These are phyloP conservation scores for Cylas formicarius DNA, from an alignment of 1,140 invertebrate genomes.

Conservation along the genomic window DNA sequence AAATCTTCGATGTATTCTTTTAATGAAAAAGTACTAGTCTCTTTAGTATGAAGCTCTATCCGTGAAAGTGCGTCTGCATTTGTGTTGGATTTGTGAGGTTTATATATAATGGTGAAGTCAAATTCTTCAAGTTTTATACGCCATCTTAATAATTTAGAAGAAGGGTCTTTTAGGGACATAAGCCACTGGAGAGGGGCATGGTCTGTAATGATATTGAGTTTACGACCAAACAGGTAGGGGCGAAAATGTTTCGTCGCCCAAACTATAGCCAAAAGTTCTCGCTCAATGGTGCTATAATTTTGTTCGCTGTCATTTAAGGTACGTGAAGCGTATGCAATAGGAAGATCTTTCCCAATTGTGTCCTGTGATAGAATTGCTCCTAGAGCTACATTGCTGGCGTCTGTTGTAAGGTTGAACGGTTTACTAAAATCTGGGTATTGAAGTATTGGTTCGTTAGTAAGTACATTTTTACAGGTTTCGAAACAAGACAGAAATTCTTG, in stretches of 20 bases:
- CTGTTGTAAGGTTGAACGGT: slow-evolving; percentile 37
- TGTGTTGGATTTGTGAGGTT: too few relatives aligned
- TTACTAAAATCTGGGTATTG: slow-evolving; percentile 35
- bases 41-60: too few relatives aligned
- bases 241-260: slow-evolving; percentile 9
- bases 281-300: slow-evolving; percentile 9
- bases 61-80: too few relatives aligned
- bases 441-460: slow-evolving; percentile 21
- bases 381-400: slow-evolving; percentile 32
- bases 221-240: slow-evolving; percentile 7
- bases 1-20: too few relatives aligned
- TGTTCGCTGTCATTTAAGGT: slow-evolving; percentile 6
- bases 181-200: slow-evolving; percentile 15
- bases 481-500: too few relatives aligned
- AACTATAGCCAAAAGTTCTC: slow-evolving; percentile 7
- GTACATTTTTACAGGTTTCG: slow-evolving; percentile 4
- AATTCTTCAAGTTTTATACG: slow-evolving; percentile 12
- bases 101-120: slow-evolving; percentile 7
- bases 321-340: slow-evolving; percentile 5
- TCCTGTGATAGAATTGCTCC: slow-evolving; percentile 16
- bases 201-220: slow-evolving; percentile 12
- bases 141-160: slow-evolving; percentile 11
- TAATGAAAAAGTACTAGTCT: too few relatives aligned
- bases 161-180: slow-evolving; percentile 14
- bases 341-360: background rate